These are phyloP conservation scores for Stratiolaelaps scimitus DNA, from an alignment of 1,140 invertebrate genomes.

Conservation along the genomic window DNA sequence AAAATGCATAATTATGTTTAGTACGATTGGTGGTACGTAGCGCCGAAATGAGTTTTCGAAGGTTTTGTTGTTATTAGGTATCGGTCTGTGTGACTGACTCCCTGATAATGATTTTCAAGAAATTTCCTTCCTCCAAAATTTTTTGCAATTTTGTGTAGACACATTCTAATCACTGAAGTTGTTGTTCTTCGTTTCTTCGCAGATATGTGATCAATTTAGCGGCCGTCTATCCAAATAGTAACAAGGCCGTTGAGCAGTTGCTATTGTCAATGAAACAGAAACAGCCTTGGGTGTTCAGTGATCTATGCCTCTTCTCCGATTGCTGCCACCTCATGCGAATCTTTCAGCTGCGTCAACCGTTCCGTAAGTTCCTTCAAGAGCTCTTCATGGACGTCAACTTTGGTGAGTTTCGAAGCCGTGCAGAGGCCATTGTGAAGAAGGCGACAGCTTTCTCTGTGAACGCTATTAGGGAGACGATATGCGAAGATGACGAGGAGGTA, in stretches of 20 bases:
- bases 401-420: slow-evolving; percentile 36
- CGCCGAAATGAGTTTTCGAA: no score
- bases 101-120: no score
- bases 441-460: background rate
- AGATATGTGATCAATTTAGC: slow-evolving; percentile 29
- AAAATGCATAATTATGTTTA: no score
- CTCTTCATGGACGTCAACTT: slow-evolving; percentile 77
- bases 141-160: no score
- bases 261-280: slow-evolving; percentile 57
- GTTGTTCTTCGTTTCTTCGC: background rate
- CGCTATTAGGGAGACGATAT: slow-evolving; percentile 1
- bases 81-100: no score
- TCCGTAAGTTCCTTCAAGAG: slow-evolving; percentile 80
- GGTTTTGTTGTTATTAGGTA: no score
- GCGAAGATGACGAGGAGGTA: background rate
- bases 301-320: slow-evolving; percentile 84
- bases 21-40: no score
- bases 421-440: slow-evolving; percentile 1
- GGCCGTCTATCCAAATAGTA: slow-evolving; percentile 17
- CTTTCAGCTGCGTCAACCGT: slow-evolving; percentile 64
- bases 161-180: background rate
- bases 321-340: slow-evolving; percentile 62
- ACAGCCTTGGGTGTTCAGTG: slow-evolving; percentile 65
- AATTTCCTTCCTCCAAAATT: no score
- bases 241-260: slow-evolving; percentile 21